These are phyloP conservation scores for Sceloporus tristichus DNA, from an alignment of 2,113 vertebrate genomes.

Conservation along the genomic window DNA sequence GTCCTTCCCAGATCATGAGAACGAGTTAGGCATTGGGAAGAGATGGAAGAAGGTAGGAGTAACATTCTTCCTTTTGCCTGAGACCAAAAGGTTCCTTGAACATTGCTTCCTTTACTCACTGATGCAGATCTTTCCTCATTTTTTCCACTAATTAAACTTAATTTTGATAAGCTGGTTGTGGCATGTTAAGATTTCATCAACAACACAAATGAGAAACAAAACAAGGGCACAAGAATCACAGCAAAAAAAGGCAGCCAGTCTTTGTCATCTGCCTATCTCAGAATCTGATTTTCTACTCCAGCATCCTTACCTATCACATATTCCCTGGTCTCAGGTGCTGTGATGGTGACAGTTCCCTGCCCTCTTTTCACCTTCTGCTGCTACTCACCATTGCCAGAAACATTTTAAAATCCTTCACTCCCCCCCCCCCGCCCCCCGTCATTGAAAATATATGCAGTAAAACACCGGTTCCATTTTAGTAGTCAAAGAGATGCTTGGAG, in stretches of 20 bases:
- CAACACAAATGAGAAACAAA: not conserved
- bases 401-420: not conserved
- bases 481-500: conserved; percentile 6
- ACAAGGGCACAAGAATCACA: not conserved
- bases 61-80: too few species aligned
- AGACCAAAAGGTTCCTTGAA: not conserved
- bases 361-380: conserved; percentile 29
- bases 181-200: not conserved
- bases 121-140: not conserved
- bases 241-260: not conserved
- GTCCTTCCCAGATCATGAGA: too few species aligned
- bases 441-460: conserved; percentile 28
- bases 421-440: not conserved
- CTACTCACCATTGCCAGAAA: conserved; percentile 31
- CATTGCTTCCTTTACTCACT: too few species aligned
- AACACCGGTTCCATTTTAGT: not conserved
- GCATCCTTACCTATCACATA: conserved; percentile 20
- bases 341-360: conserved; percentile 28
- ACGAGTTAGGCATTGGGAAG: too few species aligned
- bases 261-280: conserved; percentile 10
- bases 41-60: not conserved
- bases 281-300: conserved; percentile 6
- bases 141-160: not conserved
- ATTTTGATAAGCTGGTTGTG: not conserved
- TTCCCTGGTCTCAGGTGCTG: conserved; percentile 31